Conservation (phyloP, 2,888 invertebrate genomes). For the Hirtodrosophila duncani region DNA sequence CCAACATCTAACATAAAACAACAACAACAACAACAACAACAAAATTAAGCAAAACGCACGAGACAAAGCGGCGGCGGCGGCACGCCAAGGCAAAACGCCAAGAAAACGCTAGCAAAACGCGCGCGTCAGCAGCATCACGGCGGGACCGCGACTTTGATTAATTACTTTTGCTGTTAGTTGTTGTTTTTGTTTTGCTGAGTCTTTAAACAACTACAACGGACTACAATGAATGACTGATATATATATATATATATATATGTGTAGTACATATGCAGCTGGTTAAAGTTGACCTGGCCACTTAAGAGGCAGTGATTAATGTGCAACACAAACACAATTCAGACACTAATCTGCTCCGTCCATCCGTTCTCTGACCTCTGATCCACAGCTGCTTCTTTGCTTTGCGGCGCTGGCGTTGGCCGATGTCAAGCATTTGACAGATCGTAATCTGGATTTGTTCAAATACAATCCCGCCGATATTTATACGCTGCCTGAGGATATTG, state of each 20-base stretch:
- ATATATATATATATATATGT: too few relatives aligned
- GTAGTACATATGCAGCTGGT: too few relatives aligned
- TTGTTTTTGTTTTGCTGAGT: background rate
- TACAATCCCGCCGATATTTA: conserved; percentile 76
- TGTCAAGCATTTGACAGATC: conserved; percentile 71
- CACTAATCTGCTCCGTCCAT: background rate
- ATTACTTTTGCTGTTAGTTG: conserved; percentile 24
- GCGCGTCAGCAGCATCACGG: too few relatives aligned
- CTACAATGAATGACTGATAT: too few relatives aligned
- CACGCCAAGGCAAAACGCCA: conserved; percentile 35
- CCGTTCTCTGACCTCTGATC: background rate
- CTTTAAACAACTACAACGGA: too few relatives aligned
- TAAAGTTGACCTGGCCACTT: too few relatives aligned
- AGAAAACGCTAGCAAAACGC: conserved; percentile 50
- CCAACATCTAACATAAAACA: conserved; percentile 9
- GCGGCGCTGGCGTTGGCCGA: conserved; percentile 65
- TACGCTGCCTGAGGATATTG: conserved; percentile 76
- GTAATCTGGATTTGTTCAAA: conserved; percentile 75
- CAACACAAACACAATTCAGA: background rate
- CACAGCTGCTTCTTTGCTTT: conserved; percentile 62
- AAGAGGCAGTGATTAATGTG: conserved; percentile 32
- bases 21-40: conserved; percentile 6
- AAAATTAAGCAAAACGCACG: conserved; percentile 19
- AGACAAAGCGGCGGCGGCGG: conserved; percentile 29
- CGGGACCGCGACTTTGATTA: conserved; percentile 47